Evolutionary conservation across 2,113 vertebrate genomes (phyloP), one percentile per base, ranked within the genome.

Genomic region (Trichechus manatus): DNA sequence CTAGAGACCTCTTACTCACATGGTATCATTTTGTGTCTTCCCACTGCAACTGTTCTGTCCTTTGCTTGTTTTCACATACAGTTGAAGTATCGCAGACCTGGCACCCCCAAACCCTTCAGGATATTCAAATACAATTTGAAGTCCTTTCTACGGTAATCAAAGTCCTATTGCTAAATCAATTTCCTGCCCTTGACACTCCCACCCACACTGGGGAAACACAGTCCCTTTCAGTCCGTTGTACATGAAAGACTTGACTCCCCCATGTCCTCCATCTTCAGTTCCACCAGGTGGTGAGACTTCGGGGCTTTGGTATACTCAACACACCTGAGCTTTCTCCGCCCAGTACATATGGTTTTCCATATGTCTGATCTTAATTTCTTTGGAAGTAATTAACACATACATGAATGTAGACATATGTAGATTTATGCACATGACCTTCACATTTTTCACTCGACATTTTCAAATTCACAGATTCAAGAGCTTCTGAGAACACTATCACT

Each of bases 361-460:
- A 97, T 97, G 97, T 89, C 61, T 96, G 89, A 91, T 95, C 86
- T 92, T 94, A 92, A 94, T 85, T 97, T 94, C 74, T 89, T 88
- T 72, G 56, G 82, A 92, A 96, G 94, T 95, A 97, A 97, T 97
- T 96, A 98, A 94, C 96, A 98, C 93, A 94, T 83, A 96, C 79
- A 96, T 95, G 87, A 95, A 95, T 93, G 80, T 82, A 96, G 96
- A 96, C 91, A 66, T 88, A 97, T 97, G 97, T 93, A 97, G 96
- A 97, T 97, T 95, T 97, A 97, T 98, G 95, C 95, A 96, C 42
- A 94, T 59, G 91, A 97, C 95, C 96, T 97, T 97, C 95, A 96
- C 83, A 96, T 89, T 96, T 96, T 91, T 84, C 93, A 83, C 89
- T 68, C 79, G 95, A 91, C 97, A 97, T 97, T 97, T 97, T 89